A percentile compares a stretch with the other conserved stretches of the same genome.
Evolutionary conservation across 2,797 vertebrate genomes (phyloP).

Genomic region (Coregonus ussuriensis): DNA sequence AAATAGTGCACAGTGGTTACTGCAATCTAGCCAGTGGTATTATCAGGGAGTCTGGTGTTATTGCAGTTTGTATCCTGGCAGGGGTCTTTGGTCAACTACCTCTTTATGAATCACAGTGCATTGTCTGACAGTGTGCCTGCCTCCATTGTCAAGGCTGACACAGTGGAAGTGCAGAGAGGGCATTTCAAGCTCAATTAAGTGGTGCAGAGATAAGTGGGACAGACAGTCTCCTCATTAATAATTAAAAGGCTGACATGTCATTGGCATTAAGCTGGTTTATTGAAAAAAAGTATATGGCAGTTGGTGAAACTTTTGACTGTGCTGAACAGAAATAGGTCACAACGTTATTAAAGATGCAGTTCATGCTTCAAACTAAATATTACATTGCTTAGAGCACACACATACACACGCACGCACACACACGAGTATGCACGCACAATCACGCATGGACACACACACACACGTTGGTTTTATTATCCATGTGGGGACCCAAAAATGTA

Average conservation of each 20-base stretch:
- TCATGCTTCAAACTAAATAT: slow-evolving; percentile 55
- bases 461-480: neutral
- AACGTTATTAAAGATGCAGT: slow-evolving; percentile 64
- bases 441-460: slow-evolving; percentile 12
- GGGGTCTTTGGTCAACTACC: slow-evolving; percentile 41
- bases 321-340: slow-evolving; percentile 70
- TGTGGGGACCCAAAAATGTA: too few species aligned
- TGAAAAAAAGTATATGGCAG: slow-evolving; percentile 36
- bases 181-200: slow-evolving; percentile 64
- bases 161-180: slow-evolving; percentile 46
- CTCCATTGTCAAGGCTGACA: slow-evolving; percentile 19
- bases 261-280: slow-evolving; percentile 64
- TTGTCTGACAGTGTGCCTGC: too few species aligned
- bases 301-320: slow-evolving; percentile 66
- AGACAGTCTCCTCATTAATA: slow-evolving; percentile 68
- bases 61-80: slow-evolving; percentile 13
- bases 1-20: neutral
- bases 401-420: slow-evolving; percentile 2
- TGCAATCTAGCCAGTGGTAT: neutral
- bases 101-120: slow-evolving; percentile 43
- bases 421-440: neutral
- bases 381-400: slow-evolving; percentile 29
- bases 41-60: neutral
- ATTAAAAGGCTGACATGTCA: slow-evolving; percentile 69
- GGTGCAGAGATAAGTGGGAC: slow-evolving; percentile 63